Conservation (phyloP, 2,888 invertebrate species). For the Chrysina gloriosa region DNA sequence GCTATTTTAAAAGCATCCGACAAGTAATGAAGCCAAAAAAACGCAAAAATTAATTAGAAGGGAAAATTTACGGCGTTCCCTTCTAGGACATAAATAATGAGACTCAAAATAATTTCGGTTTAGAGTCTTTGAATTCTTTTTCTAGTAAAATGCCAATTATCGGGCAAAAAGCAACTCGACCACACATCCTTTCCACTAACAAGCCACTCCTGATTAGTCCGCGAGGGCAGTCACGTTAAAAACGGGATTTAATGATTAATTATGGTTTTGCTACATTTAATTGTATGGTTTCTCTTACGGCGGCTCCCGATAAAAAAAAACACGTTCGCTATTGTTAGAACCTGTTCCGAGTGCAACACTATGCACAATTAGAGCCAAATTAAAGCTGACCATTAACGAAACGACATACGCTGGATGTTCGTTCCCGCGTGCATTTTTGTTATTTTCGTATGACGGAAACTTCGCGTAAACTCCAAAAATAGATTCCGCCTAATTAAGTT, state of each 20-base stretch:
- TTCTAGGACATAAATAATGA: constrained; percentile 36
- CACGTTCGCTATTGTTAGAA: constrained; percentile 8
- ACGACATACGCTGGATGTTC: neutral
- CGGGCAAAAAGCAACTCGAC: constrained; percentile 50
- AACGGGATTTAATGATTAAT: constrained; percentile 53
- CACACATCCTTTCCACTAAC: constrained; percentile 52
- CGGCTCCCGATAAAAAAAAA: neutral
- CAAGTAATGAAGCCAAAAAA: constrained; percentile 1
- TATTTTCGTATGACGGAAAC: constrained; percentile 12
- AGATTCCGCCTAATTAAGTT: constrained; percentile 26
- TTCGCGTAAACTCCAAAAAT: constrained; percentile 27
- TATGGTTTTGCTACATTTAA: constrained; percentile 46
- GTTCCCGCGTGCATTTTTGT: neutral
- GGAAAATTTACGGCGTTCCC: constrained; percentile 29
- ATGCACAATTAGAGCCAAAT: constrained; percentile 23
- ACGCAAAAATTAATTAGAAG: constrained; percentile 36
- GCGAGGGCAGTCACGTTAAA: constrained; percentile 46
- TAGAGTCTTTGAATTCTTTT: constrained; percentile 46
- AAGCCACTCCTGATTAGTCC: constrained; percentile 52
- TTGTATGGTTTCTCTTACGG: constrained; percentile 11
- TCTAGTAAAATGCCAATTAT: constrained; percentile 51
- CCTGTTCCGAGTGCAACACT: constrained; percentile 10
- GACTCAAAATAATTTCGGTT: constrained; percentile 44
- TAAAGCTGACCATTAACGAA: constrained; percentile 7
- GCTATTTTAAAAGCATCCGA: neutral